Evolutionary conservation across 2,113 vertebrate genomes (phyloP).

Genomic region (Phainopepla nitens): DNA sequence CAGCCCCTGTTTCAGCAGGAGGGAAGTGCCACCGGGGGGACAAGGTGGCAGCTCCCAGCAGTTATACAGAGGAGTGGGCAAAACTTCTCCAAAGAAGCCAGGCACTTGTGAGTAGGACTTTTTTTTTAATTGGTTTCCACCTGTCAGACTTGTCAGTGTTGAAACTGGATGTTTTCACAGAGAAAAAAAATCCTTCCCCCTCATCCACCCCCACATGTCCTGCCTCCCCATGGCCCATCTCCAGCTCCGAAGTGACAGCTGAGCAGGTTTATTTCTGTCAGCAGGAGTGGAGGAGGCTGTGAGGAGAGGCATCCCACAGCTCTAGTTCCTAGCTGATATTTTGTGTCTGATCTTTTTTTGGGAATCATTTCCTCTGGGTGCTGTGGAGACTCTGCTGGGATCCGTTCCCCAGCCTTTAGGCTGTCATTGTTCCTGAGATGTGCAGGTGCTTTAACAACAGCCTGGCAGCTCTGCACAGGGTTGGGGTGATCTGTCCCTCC

Average conservation of each 20-base stretch:
- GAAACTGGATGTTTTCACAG: slow-evolving; percentile 33
- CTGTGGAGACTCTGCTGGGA: not conserved
- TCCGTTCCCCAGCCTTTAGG: not conserved
- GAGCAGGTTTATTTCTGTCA: slow-evolving; percentile 56
- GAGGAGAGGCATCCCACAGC: slow-evolving; percentile 24
- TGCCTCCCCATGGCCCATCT: slow-evolving; percentile 3
- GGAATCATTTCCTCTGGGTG: not conserved
- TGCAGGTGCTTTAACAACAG: not conserved
- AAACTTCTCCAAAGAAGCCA: not conserved
- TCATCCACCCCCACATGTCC: not conserved
- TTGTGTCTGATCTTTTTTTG: not conserved
- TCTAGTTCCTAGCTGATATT: not conserved
- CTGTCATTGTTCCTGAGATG: not conserved
- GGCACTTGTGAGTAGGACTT: not conserved
- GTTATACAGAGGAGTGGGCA: not conserved
- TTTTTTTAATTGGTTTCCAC: slow-evolving; percentile 9
- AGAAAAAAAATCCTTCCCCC: not conserved
- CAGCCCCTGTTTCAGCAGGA: not conserved
- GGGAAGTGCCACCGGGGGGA: not conserved
- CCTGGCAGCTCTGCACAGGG: not conserved
- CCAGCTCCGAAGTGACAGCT: slow-evolving; percentile 12
- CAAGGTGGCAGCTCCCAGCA: not conserved
- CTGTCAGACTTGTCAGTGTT: slow-evolving; percentile 47
- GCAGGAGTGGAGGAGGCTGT: slow-evolving; percentile 54
- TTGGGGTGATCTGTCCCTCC: not conserved